Conservation (phyloP, 2,797 vertebrate species). For the Synaphobranchus kaupii region DNA sequence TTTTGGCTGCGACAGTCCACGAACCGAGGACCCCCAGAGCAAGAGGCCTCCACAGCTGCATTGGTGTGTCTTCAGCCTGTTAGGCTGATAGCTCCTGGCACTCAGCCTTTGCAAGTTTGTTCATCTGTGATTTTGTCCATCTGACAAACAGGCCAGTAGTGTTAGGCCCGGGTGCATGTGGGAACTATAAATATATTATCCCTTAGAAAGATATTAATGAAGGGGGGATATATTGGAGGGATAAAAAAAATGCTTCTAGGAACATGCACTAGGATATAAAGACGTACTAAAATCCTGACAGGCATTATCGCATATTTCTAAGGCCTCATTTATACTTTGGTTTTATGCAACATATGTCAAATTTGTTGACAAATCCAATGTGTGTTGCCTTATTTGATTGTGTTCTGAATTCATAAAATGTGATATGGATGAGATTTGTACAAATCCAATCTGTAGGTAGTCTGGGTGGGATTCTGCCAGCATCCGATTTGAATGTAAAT, state of each 20-base stretch:
- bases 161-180: constrained; percentile 65
- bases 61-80: constrained; percentile 61
- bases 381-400: background rate
- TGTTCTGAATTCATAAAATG: background rate
- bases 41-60: constrained; percentile 64
- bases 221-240: constrained; percentile 56
- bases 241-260: constrained; percentile 42
- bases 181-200: constrained; percentile 74
- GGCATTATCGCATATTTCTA: too few species aligned
- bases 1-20: constrained; percentile 46
- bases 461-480: background rate
- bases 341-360: background rate
- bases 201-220: constrained; percentile 61
- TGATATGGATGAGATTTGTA: background rate
- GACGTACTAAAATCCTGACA: constrained; percentile 40
- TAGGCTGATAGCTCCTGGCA: constrained; percentile 73
- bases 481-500: background rate
- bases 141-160: constrained; percentile 26
- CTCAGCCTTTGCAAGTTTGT: constrained; percentile 66
- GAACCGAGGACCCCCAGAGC: constrained; percentile 50
- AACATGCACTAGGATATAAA: constrained; percentile 58
- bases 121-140: constrained; percentile 54
- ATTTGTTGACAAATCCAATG: background rate
- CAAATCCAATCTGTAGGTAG: background rate
- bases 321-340: too few species aligned